Percentiles rank a stretch among this genome's conserved stretches.
Conservation (phyloP, 2,113 vertebrate species). For the Pogona vitticeps region DNA sequence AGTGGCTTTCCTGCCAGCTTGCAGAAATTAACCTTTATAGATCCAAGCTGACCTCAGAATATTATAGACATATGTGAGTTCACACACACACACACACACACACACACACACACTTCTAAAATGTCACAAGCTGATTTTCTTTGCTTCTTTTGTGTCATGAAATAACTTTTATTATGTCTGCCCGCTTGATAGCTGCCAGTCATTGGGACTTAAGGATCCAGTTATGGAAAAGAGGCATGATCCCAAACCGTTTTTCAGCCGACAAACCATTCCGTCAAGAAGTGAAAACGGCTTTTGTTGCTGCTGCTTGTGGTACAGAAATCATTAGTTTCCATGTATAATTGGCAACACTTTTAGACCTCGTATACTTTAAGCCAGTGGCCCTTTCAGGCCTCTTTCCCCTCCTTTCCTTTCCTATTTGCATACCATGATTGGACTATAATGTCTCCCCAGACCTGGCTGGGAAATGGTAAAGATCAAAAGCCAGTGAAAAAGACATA, state of each 20-base stretch:
- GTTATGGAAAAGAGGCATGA: background rate
- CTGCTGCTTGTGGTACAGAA: background rate
- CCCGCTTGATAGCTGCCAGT: constrained; percentile 6
- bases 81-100: background rate
- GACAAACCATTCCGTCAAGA: accelerated
- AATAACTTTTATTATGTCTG: background rate
- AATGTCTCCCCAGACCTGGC: background rate
- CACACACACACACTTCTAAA: background rate
- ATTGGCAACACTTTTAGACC: background rate
- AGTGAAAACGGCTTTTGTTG: background rate
- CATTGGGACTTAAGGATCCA: background rate
- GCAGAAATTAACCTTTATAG: constrained; percentile 37
- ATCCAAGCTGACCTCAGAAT: constrained; percentile 44
- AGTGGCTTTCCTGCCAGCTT: constrained; percentile 30
- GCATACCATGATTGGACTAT: background rate
- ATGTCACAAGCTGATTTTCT: constrained; percentile 14
- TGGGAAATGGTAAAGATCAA: background rate
- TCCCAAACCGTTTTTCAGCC: background rate
- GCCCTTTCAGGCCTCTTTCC: background rate
- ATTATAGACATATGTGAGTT: constrained; percentile 25
- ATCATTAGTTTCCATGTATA: background rate
- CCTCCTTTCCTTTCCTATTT: background rate
- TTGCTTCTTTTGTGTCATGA: background rate
- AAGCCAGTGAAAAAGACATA: background rate
- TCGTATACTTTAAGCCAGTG: background rate